Base-by-base conservation (phyloP, 2,797 vertebrate genomes). In the Eutrigla gurnardus region DNA sequence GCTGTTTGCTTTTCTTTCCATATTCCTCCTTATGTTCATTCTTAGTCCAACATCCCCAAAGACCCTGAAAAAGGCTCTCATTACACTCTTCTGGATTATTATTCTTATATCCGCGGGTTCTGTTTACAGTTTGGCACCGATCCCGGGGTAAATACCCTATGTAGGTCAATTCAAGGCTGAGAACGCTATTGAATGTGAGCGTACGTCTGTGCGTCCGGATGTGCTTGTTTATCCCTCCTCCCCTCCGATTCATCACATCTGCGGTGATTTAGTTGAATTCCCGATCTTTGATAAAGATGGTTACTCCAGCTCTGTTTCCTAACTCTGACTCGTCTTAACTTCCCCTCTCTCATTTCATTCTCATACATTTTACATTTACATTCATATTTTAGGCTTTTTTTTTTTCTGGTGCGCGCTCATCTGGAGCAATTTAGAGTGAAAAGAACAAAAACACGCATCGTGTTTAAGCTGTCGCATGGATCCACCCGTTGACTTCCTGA, bases 81-180 rank as follows among this genome's bases (percentile, higher is more conserved):
- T 88, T 78, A 73, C 65, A 81, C 71, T 77, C 63, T 55, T 83
- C 59, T 75, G 86, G 88, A 92, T 91, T 86, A 88, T 85, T 85
- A 25, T 25, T 25, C 25, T 25, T 25, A 25, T 25, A 25, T 82
- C 75, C 65, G 64, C 18, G 32, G 66, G 17, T 70, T 83, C 40
- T 70, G 65, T 89, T 70, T 68, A 90, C 81, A 82, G 72, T 80
- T 78, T 86, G 83, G 70, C 81, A 81, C 75, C 82, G 82, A 86
- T 88, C 86, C 76, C 8, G 6, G 66, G n/a, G 70, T 78, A 89
- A 88, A 89, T 81, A 87, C 79, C 62, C 78, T 80, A 91, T 89
- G 88, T 92, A 86, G 90, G 90, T 91, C 91, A 91, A 80, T 77
- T 82, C 70, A 63, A 80, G 74, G 81, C 89, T 84, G 75, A 84